Conservation (phyloP, 2,797 vertebrate species). For the Okamejei kenojei region DNA sequence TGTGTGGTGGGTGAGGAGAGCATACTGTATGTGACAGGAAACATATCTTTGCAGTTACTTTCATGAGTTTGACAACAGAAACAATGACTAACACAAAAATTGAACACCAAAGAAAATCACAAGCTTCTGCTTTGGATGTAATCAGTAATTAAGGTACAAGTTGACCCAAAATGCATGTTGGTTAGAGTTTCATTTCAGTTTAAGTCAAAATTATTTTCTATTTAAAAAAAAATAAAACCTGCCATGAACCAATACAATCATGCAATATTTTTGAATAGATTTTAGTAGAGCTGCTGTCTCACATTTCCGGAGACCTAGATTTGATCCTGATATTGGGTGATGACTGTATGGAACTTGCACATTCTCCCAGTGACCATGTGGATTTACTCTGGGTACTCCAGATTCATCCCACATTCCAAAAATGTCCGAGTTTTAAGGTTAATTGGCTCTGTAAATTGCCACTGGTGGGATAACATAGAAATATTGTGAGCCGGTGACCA, state of each 20-base stretch:
- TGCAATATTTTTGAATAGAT: background rate
- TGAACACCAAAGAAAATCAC: background rate
- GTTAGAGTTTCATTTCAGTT: background rate
- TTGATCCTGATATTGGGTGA: too few species aligned
- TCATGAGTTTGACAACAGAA: slow-evolving; percentile 14
- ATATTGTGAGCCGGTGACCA: too few species aligned
- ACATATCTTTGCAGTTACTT: slow-evolving; percentile 32
- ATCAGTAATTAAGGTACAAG: background rate
- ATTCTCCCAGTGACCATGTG: too few species aligned
- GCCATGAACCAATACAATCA: background rate
- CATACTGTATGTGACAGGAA: slow-evolving; percentile 31
- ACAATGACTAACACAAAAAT: slow-evolving; percentile 28
- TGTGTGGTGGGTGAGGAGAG: slow-evolving; percentile 15
- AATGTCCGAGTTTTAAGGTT: too few species aligned
- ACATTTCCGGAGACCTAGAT: too few species aligned
- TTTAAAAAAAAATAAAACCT: background rate
- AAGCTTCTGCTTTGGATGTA: background rate
- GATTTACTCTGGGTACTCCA: too few species aligned
- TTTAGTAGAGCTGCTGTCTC: background rate
- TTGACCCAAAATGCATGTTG: background rate
- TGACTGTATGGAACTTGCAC: too few species aligned
- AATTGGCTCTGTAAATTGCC: too few species aligned
- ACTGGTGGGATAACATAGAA: too few species aligned
- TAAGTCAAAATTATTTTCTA: too few species aligned
- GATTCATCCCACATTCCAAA: too few species aligned